These are phyloP conservation scores for Tetropium fuscum DNA, from an alignment of 2,888 invertebrate genomes.

Conservation along the genomic window DNA sequence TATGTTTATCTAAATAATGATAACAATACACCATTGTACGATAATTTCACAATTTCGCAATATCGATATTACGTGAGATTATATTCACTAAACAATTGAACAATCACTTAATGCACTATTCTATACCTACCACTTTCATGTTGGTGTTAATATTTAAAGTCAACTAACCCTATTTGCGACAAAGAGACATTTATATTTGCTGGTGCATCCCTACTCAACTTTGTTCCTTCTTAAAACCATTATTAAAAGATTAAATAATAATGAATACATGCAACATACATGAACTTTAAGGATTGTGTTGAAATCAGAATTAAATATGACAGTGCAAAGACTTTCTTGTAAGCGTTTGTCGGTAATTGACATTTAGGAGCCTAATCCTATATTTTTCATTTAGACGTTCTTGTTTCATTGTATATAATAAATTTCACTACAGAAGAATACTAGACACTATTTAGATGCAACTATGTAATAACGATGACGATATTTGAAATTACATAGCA, in stretches of 20 bases:
- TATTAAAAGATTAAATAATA: conserved; percentile 41
- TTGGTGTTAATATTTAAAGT: conserved; percentile 25
- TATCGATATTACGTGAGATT: neutral
- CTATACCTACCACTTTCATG: conserved; percentile 44
- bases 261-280: conserved; percentile 42
- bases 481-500: no score
- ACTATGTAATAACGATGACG: no score
- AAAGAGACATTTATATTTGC: conserved; percentile 35
- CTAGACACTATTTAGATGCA: no score
- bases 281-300: conserved; percentile 48
- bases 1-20: no score
- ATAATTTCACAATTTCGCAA: conserved; percentile 1
- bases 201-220: conserved; percentile 33
- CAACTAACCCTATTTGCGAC: conserved; percentile 27
- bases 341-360: neutral
- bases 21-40: no score
- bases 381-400: neutral
- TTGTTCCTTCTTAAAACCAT: neutral
- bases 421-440: no score
- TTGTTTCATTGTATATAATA: no score
- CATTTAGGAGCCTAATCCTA: conserved; percentile 14
- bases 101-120: conserved; percentile 4
- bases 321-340: conserved; percentile 38
- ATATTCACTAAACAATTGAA: neutral
- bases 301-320: conserved; percentile 43